Base-by-base conservation (phyloP, 1,140 invertebrate species). In the Drosophila sturtevanti region DNA sequence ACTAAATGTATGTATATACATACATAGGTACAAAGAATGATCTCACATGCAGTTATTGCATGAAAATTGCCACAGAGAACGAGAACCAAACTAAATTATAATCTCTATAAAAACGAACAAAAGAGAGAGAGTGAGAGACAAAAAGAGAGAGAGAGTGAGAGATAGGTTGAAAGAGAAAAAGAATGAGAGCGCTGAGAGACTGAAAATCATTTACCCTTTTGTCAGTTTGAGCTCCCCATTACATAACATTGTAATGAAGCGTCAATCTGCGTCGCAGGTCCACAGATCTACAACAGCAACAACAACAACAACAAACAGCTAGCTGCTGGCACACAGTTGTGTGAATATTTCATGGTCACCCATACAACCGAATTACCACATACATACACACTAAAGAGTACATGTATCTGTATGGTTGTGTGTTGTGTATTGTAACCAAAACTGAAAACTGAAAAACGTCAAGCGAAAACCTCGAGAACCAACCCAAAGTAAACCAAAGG, bases 341-440 rank as follows among this genome's bases (percentile, higher is more conserved):
- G 79, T 77, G 84, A 87, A 84, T 72, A 87, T 84, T 89, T 87
- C 84, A 87, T 84, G 84, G 84, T 87, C 84, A 87, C 84, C 76
- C 79, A 87, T 54, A 48, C 41, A 48, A 48, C 41, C 41, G 16
- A 16, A 48, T 9, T 2, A 48, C 14, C 14, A 44, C 41, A 87
- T 76, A 48, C 63, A 11, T 24, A 37, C 48, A 27, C 18, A 12
- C 3, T 22, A 48, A 31, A 48, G 52, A 21, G 34, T 51, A n/a
- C n/a, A n/a, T n/a, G 18, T 27, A 11, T n/a, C 18, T 35, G 21
- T 34, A 37, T 69, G 48, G 55, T 16, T 37, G 12, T 68, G 12
- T 70, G 48, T 63, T 52, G n/a, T 65, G 58, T 67, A 73, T 69
- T 80, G 73, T 86, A 74, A 69, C 63, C 63, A 76, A 76, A 74